Conservation (phyloP, 2,113 vertebrate genomes). For the Callaeas wilsoni region DNA sequence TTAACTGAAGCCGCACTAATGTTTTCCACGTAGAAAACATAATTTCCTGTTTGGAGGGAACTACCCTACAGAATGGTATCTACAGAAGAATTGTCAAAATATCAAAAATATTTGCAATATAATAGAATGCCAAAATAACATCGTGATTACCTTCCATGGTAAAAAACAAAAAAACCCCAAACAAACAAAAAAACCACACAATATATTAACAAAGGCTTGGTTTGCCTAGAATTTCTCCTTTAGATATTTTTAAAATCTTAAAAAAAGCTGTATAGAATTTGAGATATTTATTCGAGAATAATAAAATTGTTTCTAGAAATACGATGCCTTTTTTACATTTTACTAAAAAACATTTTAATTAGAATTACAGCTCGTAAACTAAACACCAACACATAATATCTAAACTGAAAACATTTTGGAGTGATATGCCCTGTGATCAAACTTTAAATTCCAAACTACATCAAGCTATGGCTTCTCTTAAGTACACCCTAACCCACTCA, state of each 20-base stretch:
- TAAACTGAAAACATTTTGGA: not conserved
- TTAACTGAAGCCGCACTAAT: not conserved
- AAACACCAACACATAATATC: not conserved
- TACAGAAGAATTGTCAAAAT: not conserved
- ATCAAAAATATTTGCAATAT: not conserved
- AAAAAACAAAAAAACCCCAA: not conserved
- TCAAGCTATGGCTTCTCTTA: not conserved
- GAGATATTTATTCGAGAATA: not conserved
- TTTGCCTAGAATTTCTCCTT: not conserved
- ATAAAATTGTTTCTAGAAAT: not conserved
- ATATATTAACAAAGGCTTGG: not conserved
- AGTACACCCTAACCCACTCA: not conserved
- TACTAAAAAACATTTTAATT: not conserved
- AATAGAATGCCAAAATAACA: not conserved
- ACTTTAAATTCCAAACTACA: not conserved
- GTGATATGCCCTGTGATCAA: accelerated
- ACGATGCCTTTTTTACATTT: not conserved
- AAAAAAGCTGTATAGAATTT: not conserved
- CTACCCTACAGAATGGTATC: not conserved
- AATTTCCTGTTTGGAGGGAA: not conserved
- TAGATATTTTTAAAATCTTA: not conserved
- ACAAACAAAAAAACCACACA: too few species aligned
- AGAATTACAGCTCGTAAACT: not conserved
- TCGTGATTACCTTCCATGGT: accelerated
- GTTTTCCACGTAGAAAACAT: not conserved